These are phyloP conservation scores for Danaus melanippus DNA, from an alignment of 1,140 invertebrate genomes.

Conservation along the genomic window DNA sequence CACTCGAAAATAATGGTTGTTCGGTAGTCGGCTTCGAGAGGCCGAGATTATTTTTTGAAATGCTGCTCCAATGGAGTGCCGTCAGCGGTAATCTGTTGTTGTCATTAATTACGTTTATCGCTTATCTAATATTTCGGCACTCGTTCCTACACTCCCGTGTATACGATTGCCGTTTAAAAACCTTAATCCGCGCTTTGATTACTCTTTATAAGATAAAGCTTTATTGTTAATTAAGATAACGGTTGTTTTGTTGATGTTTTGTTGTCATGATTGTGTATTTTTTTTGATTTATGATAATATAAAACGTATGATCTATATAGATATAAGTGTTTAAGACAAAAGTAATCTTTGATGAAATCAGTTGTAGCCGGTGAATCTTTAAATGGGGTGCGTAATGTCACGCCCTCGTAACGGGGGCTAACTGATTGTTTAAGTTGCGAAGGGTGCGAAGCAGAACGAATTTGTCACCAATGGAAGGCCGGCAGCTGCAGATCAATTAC, in stretches of 20 bases:
- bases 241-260: neutral
- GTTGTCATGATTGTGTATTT: conserved; percentile 3
- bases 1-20: conserved; percentile 63
- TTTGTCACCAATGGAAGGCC: conserved; percentile 56
- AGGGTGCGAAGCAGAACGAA: conserved; percentile 50
- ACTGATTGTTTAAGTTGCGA: conserved; percentile 40
- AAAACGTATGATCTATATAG: conserved; percentile 5
- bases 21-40: conserved; percentile 57
- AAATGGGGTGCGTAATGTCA: conserved; percentile 33
- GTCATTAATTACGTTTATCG: conserved; percentile 71
- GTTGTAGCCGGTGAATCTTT: conserved; percentile 7
- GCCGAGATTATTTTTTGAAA: conserved; percentile 67
- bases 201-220: no score
- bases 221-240: no score
- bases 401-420: conserved; percentile 44
- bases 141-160: conserved; percentile 41
- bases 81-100: conserved; percentile 62
- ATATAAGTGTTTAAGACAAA: neutral
- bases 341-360: neutral
- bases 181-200: conserved; percentile 13
- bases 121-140: conserved; percentile 66
- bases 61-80: conserved; percentile 66
- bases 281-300: neutral
- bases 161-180: conserved; percentile 54
- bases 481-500: conserved; percentile 65